Conservation (phyloP, 1,140 invertebrate genomes). For the Platyscapa corneri region DNA sequence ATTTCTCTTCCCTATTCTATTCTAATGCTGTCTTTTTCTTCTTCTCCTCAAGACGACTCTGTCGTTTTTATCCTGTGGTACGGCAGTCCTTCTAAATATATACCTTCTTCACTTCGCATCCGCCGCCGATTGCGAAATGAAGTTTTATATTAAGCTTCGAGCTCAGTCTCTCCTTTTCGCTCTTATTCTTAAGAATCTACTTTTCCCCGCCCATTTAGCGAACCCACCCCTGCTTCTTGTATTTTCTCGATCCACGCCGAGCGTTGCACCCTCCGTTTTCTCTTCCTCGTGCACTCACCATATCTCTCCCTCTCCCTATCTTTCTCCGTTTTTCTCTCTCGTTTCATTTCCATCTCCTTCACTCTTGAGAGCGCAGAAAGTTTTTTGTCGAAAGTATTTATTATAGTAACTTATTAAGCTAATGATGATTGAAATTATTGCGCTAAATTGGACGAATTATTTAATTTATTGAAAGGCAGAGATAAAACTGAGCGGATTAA, state of each 20-base stretch:
- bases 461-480: no score
- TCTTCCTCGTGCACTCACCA: constrained; percentile 32
- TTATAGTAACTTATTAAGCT: not conserved
- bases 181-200: constrained; percentile 36
- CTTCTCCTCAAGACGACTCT: constrained; percentile 56
- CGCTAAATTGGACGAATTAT: no score
- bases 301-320: constrained; percentile 34
- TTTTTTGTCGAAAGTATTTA: constrained; percentile 11
- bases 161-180: constrained; percentile 59
- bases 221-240: constrained; percentile 56
- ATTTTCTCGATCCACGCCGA: constrained; percentile 36
- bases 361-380: not conserved
- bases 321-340: constrained; percentile 25
- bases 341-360: not conserved
- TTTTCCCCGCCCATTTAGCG: constrained; percentile 60
- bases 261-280: constrained; percentile 31
- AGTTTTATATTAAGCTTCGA: constrained; percentile 74
- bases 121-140: constrained; percentile 71
- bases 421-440: not conserved
- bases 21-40: constrained; percentile 14
- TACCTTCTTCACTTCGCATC: constrained; percentile 60
- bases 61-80: constrained; percentile 63
- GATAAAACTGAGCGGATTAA: no score
- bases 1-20: constrained; percentile 50
- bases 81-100: constrained; percentile 23